Evolutionary conservation across 2,888 invertebrate genomes (phyloP).

Genomic region (Ditylenchus weischeri): DNA sequence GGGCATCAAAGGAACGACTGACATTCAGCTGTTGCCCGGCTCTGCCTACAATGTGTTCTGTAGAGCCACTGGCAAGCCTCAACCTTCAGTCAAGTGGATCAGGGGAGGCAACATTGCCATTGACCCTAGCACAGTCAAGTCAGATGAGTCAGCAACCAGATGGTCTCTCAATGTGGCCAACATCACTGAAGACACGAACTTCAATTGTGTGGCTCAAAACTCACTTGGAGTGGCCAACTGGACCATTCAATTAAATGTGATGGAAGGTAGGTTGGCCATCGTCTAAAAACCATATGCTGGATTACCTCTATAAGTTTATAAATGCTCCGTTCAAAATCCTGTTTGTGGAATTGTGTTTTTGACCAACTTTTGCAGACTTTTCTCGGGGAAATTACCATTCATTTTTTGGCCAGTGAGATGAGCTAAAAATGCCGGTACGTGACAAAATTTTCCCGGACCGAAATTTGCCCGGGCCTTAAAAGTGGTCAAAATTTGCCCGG

Average conservation of each 20-base stretch:
- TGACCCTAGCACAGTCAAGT: slow-evolving; percentile 50
- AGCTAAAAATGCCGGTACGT: too few species aligned
- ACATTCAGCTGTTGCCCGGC: slow-evolving; percentile 53
- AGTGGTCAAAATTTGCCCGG: too few species aligned
- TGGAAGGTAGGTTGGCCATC: slow-evolving; percentile 14
- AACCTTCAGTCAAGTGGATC: slow-evolving; percentile 57
- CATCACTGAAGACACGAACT: slow-evolving; percentile 55
- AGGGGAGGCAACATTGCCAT: slow-evolving; percentile 53
- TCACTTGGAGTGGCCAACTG: slow-evolving; percentile 57
- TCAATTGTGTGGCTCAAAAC: slow-evolving; percentile 56
- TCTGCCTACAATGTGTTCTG: slow-evolving; percentile 55
- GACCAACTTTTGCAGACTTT: too few species aligned
- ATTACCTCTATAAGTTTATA: too few species aligned
- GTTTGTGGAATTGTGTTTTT: too few species aligned
- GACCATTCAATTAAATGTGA: slow-evolving; percentile 52
- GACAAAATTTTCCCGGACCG: too few species aligned
- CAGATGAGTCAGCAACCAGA: slow-evolving; percentile 23
- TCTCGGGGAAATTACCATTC: too few species aligned
- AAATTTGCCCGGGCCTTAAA: too few species aligned
- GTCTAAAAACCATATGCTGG: too few species aligned
- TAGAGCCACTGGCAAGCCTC: slow-evolving; percentile 53
- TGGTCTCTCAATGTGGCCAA: slow-evolving; percentile 55
- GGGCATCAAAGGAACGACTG: slow-evolving; percentile 50
- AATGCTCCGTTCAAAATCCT: too few species aligned
- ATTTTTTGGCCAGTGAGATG: too few species aligned